Conservation (phyloP, 2,113 vertebrate genomes). For the Centropristis striata region DNA sequence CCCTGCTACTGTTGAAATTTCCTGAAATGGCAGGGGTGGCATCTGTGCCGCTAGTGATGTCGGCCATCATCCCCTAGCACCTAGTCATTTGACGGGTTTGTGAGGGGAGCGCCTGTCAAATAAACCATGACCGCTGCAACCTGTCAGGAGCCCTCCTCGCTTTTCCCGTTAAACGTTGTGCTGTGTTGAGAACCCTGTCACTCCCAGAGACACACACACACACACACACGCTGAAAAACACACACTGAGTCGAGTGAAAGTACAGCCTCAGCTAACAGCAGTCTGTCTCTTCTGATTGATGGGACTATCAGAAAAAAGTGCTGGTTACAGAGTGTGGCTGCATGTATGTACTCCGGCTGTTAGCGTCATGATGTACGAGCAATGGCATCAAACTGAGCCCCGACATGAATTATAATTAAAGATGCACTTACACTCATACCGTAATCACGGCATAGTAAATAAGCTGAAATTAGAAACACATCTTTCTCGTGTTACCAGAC, state of each 20-base stretch:
- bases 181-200: slow-evolving; percentile 70
- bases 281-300: slow-evolving; percentile 58
- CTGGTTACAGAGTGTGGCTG: slow-evolving; percentile 29
- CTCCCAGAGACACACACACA: slow-evolving; percentile 20
- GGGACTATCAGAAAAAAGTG: slow-evolving; percentile 27
- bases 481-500: slow-evolving; percentile 41
- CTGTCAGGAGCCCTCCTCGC: slow-evolving; percentile 58
- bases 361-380: slow-evolving; percentile 17
- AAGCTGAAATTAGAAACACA: slow-evolving; percentile 43
- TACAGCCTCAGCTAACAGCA: slow-evolving; percentile 42
- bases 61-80: slow-evolving; percentile 29
- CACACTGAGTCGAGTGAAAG: slow-evolving; percentile 5
- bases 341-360: slow-evolving; percentile 26
- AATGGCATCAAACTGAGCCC: slow-evolving; percentile 12
- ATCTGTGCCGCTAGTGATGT: neutral
- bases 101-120: slow-evolving; percentile 64
- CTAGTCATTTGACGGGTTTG: slow-evolving; percentile 22
- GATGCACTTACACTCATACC: neutral
- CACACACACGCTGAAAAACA: slow-evolving; percentile 4
- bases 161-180: slow-evolving; percentile 52
- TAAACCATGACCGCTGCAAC: slow-evolving; percentile 74
- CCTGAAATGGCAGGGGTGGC: slow-evolving; percentile 17
- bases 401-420: slow-evolving; percentile 23
- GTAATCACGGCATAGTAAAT: slow-evolving; percentile 33
- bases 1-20: slow-evolving; percentile 1